phyloP scores from a whole-genome alignment of 2,113 vertebrate species.

The Neolamprologus ventralis region DNA sequence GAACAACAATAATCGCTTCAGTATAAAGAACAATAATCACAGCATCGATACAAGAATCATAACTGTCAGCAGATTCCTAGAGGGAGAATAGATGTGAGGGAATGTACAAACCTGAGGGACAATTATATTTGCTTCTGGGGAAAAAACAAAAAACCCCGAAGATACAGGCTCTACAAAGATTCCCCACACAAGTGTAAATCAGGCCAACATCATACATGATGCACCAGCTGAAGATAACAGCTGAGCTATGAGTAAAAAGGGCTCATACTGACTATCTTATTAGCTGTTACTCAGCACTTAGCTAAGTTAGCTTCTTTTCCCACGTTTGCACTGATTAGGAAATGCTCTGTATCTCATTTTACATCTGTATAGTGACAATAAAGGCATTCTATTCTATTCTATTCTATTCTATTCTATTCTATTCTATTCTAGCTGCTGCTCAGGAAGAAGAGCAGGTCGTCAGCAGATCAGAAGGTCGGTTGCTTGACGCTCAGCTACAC shows the following conservation, averaged over 20 bases:
- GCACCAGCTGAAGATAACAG: not conserved
- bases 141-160: rapidly evolving
- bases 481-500: not conserved
- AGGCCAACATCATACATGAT: not conserved
- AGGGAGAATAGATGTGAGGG: not conserved
- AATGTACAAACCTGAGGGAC: not conserved
- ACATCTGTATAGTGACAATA: not conserved
- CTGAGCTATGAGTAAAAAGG: not conserved
- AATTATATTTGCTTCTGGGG: not conserved
- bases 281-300: not conserved
- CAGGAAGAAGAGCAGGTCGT: not conserved
- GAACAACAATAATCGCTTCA: not conserved
- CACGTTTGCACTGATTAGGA: not conserved
- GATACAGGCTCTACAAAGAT: not conserved
- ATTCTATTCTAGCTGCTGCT: not conserved
- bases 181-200: rapidly evolving
- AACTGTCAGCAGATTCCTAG: not conserved
- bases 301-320: not conserved
- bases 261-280: not conserved
- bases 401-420: not conserved
- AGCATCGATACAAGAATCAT: not conserved
- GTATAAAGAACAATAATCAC: not conserved
- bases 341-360: not conserved
- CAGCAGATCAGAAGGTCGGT: not conserved
- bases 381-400: not conserved